These are phyloP conservation scores for Chelon auratus DNA, from an alignment of 2,797 vertebrate species.

Conservation along the genomic window DNA sequence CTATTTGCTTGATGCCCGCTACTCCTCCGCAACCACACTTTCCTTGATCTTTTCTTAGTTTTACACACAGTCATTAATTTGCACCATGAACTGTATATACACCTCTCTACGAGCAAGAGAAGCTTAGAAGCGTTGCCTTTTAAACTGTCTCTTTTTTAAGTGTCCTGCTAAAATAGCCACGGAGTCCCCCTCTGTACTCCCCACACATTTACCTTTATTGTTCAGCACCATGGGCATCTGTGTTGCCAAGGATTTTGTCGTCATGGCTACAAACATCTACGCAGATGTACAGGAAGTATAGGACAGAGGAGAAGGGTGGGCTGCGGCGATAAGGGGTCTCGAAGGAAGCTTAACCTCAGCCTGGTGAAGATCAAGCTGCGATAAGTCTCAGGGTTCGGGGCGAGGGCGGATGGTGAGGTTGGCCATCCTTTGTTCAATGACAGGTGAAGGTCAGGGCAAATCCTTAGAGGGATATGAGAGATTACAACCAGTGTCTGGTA, in stretches of 20 bases:
- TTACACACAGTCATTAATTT: constrained; percentile 14
- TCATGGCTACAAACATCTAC: constrained; percentile 83
- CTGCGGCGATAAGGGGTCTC: constrained; percentile 18
- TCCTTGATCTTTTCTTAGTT: constrained; percentile 9
- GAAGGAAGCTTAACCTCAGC: constrained; percentile 50
- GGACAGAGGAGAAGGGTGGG: constrained; percentile 23
- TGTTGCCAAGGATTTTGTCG: constrained; percentile 82
- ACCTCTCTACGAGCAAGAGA: background rate
- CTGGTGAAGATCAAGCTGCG: constrained; percentile 41
- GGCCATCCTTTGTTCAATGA: constrained; percentile 35
- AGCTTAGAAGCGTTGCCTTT: constrained; percentile 4
- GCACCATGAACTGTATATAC: background rate
- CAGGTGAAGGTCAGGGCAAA: constrained; percentile 54
- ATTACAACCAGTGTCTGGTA: constrained; percentile 23
- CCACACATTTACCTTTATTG: constrained; percentile 69
- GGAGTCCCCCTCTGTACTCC: constrained; percentile 20
- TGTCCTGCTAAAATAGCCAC: constrained; percentile 62
- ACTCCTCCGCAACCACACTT: constrained; percentile 18
- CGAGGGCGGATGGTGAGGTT: background rate
- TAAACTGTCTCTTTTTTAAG: constrained; percentile 46
- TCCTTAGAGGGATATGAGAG: constrained; percentile 15
- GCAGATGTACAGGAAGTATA: constrained; percentile 72
- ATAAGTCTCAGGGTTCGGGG: constrained; percentile 18
- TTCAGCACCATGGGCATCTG: constrained; percentile 74
- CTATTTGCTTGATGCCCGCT: constrained; percentile 14